Conservation (phyloP, 2,797 vertebrate species). For the Apogon hyalosoma region DNA sequence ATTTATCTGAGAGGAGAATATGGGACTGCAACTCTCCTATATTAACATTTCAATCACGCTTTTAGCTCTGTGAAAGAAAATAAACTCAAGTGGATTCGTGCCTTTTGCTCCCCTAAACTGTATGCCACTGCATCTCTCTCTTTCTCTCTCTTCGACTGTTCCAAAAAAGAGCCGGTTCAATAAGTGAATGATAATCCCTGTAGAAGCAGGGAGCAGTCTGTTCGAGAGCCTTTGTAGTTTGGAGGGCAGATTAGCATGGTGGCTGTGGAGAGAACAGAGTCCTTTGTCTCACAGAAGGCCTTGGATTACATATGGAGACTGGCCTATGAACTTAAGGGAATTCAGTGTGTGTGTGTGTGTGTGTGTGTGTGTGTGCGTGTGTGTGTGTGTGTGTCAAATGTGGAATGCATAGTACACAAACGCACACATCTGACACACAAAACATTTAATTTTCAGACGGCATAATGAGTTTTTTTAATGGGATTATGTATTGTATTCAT, state of each 20-base stretch:
- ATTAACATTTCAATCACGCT: slow-evolving; percentile 82
- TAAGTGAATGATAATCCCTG: slow-evolving; percentile 82
- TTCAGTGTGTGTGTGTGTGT: slow-evolving; percentile 35
- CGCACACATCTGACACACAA: no score
- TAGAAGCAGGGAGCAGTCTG: slow-evolving; percentile 67
- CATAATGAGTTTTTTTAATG: no score
- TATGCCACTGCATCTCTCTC: slow-evolving; percentile 60
- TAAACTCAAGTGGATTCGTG: slow-evolving; percentile 75
- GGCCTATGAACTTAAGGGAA: slow-evolving; percentile 63
- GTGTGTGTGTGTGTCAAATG: slow-evolving; percentile 9
- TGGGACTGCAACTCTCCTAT: slow-evolving; percentile 50
- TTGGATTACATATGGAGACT: slow-evolving; percentile 71
- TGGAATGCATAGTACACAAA: no score
- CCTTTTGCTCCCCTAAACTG: slow-evolving; percentile 74
- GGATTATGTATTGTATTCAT: no score
- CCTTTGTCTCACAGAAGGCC: slow-evolving; percentile 76
- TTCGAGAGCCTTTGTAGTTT: slow-evolving; percentile 74
- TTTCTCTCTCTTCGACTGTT: slow-evolving; percentile 33
- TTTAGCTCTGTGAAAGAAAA: slow-evolving; percentile 69
- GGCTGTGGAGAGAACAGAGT: slow-evolving; percentile 69
- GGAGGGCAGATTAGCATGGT: slow-evolving; percentile 78
- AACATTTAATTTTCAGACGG: no score
- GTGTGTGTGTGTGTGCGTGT: slow-evolving; percentile 24
- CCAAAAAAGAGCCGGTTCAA: slow-evolving; percentile 68
- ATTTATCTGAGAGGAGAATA: slow-evolving; percentile 62